Percentiles rank a stretch among this genome's conserved stretches.
Conservation (phyloP, 1,140 invertebrate species). For the Formica exsecta region DNA sequence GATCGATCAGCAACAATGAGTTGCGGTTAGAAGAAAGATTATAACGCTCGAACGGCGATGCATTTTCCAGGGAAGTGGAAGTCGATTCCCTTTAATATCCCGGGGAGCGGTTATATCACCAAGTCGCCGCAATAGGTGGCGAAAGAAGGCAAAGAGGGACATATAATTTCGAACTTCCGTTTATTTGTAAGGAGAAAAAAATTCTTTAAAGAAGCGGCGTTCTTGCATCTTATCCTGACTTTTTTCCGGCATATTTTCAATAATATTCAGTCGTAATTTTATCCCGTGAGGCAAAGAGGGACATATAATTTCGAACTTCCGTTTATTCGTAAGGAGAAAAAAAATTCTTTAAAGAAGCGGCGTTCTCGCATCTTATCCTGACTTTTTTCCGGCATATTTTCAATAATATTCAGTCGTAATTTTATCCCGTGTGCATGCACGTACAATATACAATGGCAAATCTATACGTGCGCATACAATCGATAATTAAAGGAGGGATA, state of each 20-base stretch:
- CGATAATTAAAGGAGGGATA: not conserved
- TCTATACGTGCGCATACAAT: not conserved
- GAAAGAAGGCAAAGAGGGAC: slow-evolving; percentile 14
- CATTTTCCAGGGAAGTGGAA: slow-evolving; percentile 54
- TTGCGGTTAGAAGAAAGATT: slow-evolving; percentile 63
- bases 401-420: not conserved
- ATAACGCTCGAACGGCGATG: slow-evolving; percentile 57
- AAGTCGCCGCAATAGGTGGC: slow-evolving; percentile 24
- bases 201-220: slow-evolving; percentile 19
- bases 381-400: not conserved
- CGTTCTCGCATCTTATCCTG: not conserved
- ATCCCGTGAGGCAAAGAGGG: not conserved
- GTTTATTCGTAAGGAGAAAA: slow-evolving; percentile 41
- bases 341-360: slow-evolving; percentile 34
- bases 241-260: not conserved
- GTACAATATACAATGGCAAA: too few relatives aligned
- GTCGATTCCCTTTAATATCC: slow-evolving; percentile 66
- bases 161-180: slow-evolving; percentile 40
- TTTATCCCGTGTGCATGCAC: not conserved
- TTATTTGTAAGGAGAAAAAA: slow-evolving; percentile 42
- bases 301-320: slow-evolving; percentile 33
- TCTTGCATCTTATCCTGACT: not conserved
- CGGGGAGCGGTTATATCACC: slow-evolving; percentile 47
- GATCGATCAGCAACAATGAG: slow-evolving; percentile 62
- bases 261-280: not conserved